phyloP scores from a whole-genome alignment of 1,140 invertebrate genomes.

The Anthonomus grandis region DNA sequence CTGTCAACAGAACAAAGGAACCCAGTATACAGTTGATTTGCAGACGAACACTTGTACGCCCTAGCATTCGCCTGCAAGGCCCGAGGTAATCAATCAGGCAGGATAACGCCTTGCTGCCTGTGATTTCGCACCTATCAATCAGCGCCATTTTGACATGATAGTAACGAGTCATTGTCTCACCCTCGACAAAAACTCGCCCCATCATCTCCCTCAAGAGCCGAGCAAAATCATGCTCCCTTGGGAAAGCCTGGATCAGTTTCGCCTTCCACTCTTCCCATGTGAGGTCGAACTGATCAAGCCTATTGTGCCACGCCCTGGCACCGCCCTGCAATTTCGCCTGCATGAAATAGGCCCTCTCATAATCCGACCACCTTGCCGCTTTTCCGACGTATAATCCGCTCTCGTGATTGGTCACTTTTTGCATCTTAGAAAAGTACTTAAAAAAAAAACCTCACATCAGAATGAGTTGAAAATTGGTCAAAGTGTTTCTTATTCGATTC shows the following conservation, averaged over 20 bases:
- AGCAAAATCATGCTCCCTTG: background rate
- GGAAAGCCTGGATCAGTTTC: background rate
- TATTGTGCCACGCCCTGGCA: background rate
- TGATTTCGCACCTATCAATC: slow-evolving; percentile 40
- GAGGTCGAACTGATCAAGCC: background rate
- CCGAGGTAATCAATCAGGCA: slow-evolving; percentile 40
- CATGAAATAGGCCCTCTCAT: background rate
- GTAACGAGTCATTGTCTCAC: slow-evolving; percentile 19
- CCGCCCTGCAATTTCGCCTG: background rate
- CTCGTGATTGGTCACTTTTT: too few relatives aligned
- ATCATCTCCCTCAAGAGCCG: background rate
- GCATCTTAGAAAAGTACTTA: too few relatives aligned
- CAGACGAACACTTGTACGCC: slow-evolving; percentile 35
- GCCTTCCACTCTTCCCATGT: background rate
- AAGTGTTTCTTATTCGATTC: too few relatives aligned
- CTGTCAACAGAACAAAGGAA: background rate
- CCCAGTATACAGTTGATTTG: slow-evolving; percentile 14
- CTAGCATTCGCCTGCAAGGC: slow-evolving; percentile 37
- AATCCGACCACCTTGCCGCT: background rate
- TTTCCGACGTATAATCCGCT: too few relatives aligned
- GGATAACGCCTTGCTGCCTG: slow-evolving; percentile 34
- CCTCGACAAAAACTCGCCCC: background rate
- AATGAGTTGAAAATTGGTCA: too few relatives aligned
- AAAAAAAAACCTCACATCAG: too few relatives aligned
- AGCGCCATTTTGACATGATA: too few relatives aligned